Evolutionary conservation across 1,140 invertebrate species (phyloP).

Genomic region (Procambarus virginalis): DNA sequence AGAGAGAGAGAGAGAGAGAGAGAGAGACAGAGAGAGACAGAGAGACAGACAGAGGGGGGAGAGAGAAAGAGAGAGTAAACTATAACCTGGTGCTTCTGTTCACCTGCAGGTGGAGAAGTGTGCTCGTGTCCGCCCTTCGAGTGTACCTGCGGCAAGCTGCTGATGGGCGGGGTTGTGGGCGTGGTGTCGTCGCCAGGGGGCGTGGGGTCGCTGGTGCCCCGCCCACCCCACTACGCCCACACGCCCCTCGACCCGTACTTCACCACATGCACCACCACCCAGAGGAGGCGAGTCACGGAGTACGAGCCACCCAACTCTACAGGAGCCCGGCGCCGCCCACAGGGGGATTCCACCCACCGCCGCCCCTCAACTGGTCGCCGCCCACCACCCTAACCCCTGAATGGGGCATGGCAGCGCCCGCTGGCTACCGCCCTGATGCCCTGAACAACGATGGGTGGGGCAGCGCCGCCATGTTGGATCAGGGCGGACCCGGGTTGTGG

Average conservation of each 20-base stretch:
- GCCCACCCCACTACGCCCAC: neutral
- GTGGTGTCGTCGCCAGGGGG: neutral
- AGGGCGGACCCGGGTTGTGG: neutral
- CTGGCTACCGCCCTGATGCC: neutral
- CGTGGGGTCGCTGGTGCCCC: neutral
- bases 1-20: no score
- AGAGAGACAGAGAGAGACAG: no score
- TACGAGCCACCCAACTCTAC: neutral
- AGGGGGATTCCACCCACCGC: neutral
- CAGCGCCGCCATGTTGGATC: neutral
- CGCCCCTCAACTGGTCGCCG: neutral
- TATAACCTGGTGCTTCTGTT: neutral
- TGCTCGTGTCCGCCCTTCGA: constrained; percentile 17
- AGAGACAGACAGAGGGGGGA: no score
- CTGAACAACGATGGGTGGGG: neutral
- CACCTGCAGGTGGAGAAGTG: neutral
- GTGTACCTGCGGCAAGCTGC: constrained; percentile 11
- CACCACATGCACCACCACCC: neutral
- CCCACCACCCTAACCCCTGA: neutral
- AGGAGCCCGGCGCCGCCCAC: neutral
- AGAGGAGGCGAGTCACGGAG: neutral
- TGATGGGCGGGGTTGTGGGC: neutral
- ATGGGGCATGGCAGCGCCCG: neutral
- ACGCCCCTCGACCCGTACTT: neutral
- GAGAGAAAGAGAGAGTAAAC: neutral